Evolutionary conservation across 2,113 vertebrate genomes (phyloP).

Genomic region (Kryptolebias marmoratus): DNA sequence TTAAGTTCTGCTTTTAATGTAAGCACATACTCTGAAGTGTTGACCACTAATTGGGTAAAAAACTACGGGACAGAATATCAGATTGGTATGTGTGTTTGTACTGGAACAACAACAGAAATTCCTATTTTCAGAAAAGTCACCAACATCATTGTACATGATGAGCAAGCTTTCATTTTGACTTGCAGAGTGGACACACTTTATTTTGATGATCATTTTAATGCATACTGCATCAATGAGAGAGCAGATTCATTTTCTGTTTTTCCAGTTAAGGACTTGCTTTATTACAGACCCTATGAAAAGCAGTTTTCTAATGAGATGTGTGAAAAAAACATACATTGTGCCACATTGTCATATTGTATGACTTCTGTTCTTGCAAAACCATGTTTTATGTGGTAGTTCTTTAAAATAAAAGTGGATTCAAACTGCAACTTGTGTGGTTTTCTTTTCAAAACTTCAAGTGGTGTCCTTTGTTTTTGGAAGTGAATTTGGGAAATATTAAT

Average conservation of each 20-base stretch:
- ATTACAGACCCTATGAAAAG: slow-evolving; percentile 3
- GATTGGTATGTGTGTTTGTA: slow-evolving; percentile 1
- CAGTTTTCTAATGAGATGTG: slow-evolving; percentile 19
- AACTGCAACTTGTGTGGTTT: neutral
- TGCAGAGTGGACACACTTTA: slow-evolving; percentile 17
- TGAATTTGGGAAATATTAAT: neutral
- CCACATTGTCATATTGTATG: slow-evolving; percentile 18
- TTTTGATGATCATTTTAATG: slow-evolving; percentile 19
- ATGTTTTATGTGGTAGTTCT: neutral
- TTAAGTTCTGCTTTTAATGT: slow-evolving; percentile 18
- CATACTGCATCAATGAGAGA: slow-evolving; percentile 1
- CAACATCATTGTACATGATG: neutral
- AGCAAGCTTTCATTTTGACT: slow-evolving; percentile 2
- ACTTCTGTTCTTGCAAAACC: neutral
- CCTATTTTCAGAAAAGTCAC: neutral
- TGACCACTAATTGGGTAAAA: slow-evolving; percentile 15
- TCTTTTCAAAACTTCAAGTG: neutral
- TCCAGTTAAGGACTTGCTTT: slow-evolving; percentile 10
- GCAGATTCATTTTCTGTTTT: slow-evolving; percentile 10
- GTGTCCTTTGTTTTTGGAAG: neutral
- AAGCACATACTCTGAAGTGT: slow-evolving; percentile 12
- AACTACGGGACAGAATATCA: neutral
- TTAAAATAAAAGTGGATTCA: neutral
- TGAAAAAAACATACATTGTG: slow-evolving; percentile 18
- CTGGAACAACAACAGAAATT: neutral